Conservation (phyloP, 1,140 invertebrate genomes). For the Anthonomus grandis region DNA sequence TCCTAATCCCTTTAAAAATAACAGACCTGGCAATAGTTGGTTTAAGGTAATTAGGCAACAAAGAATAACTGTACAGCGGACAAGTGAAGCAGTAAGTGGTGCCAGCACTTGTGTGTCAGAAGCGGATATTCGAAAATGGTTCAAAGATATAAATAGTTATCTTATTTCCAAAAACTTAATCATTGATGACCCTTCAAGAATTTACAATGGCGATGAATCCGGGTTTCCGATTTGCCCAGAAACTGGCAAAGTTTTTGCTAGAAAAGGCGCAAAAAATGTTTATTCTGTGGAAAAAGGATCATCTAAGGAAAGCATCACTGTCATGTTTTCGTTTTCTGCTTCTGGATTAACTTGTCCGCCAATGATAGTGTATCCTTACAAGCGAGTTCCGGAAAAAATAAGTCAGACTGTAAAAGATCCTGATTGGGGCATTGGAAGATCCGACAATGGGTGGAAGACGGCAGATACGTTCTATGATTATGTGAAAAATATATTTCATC, state of each 20-base stretch:
- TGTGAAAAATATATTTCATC: slow-evolving; percentile 41
- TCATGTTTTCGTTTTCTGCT: slow-evolving; percentile 31
- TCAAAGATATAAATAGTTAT: too few relatives aligned
- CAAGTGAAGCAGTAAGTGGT: too few relatives aligned
- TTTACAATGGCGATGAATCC: slow-evolving; percentile 47
- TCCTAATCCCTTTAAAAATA: too few relatives aligned
- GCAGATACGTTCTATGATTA: slow-evolving; percentile 44
- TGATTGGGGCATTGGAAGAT: slow-evolving; percentile 41
- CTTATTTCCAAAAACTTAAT: too few relatives aligned
- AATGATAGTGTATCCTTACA: slow-evolving; percentile 32
- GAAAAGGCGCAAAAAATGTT: slow-evolving; percentile 38
- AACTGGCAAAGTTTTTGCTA: slow-evolving; percentile 34
- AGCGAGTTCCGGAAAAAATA: slow-evolving; percentile 33
- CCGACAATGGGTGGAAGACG: slow-evolving; percentile 47
- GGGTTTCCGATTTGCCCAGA: slow-evolving; percentile 42
- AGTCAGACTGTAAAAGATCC: slow-evolving; percentile 33
- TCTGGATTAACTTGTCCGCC: slow-evolving; percentile 28
- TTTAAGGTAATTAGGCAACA: too few relatives aligned
- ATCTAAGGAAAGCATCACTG: slow-evolving; percentile 31
- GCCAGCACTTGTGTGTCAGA: too few relatives aligned
- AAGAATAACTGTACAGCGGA: too few relatives aligned
- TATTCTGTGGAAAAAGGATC: slow-evolving; percentile 37
- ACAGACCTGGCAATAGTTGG: too few relatives aligned
- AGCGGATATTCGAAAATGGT: too few relatives aligned
- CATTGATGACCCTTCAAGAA: slow-evolving; percentile 30